A percentile compares a stretch with the other conserved stretches of the same genome.
phyloP scores from a whole-genome alignment of 2,888 invertebrate genomes.

The Ferrisia virgata region DNA sequence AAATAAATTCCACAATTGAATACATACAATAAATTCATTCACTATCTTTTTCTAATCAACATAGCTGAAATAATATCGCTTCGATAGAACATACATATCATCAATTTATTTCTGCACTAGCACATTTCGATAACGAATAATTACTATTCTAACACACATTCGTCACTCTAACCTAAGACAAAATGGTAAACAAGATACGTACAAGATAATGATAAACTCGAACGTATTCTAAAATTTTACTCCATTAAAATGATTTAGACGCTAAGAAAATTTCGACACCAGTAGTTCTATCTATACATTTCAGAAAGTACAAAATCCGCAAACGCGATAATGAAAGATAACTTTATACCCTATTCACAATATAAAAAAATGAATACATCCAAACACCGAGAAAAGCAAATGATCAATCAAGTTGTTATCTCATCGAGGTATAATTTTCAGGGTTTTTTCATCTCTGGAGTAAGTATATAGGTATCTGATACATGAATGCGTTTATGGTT shows the following conservation, averaged over 20 bases:
- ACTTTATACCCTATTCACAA: too few relatives aligned
- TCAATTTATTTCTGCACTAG: background rate
- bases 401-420: background rate
- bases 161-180: background rate
- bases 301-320: too few relatives aligned
- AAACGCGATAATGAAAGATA: too few relatives aligned
- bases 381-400: background rate
- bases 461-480: background rate
- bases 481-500: background rate
- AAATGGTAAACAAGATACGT: background rate
- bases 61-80: background rate
- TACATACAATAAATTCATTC: background rate
- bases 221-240: background rate
- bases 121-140: background rate
- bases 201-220: too few relatives aligned
- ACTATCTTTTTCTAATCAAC: background rate
- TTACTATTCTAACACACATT: background rate
- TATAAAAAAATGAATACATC: background rate
- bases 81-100: background rate
- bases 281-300: background rate
- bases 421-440: background rate
- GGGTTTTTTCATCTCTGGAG: background rate
- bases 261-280: background rate
- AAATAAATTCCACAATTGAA: background rate
- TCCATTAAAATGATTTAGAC: background rate